Evolutionary conservation across 2,113 vertebrate genomes (phyloP).

Genomic region (Microtus montanus): DNA sequence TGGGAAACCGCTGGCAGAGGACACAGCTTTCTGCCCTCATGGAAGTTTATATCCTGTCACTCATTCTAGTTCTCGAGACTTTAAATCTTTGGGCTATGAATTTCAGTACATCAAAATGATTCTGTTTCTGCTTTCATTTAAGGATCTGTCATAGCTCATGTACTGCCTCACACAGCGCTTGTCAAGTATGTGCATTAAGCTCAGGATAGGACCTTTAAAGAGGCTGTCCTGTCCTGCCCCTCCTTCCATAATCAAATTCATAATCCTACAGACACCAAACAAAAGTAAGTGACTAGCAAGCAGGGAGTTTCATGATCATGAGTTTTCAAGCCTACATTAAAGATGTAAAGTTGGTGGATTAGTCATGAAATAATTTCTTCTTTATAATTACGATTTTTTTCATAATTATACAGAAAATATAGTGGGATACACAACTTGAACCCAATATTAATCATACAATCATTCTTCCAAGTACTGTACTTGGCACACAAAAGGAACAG

Average conservation of each 20-base stretch:
- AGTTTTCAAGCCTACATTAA: not conserved
- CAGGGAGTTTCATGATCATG: not conserved
- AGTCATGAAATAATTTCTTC: not conserved
- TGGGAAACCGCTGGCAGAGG: not conserved
- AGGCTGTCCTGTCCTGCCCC: not conserved
- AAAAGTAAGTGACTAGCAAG: not conserved
- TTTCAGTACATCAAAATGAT: not conserved
- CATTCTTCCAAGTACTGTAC: not conserved
- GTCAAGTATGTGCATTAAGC: not conserved
- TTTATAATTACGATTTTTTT: not conserved
- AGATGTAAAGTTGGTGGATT: not conserved
- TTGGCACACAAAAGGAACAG: not conserved
- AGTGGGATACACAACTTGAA: not conserved
- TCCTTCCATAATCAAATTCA: not conserved
- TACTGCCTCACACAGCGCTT: not conserved
- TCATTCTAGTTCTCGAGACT: not conserved
- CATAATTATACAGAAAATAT: not conserved
- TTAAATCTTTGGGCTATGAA: not conserved
- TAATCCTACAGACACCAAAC: not conserved
- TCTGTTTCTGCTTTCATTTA: not conserved
- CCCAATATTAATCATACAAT: not conserved
- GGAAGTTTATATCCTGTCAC: not conserved
- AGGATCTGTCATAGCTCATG: not conserved
- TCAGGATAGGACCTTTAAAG: not conserved
- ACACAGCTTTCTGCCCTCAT: not conserved